These are phyloP conservation scores for Temnothorax rugatulus DNA, from an alignment of 2,888 invertebrate genomes.

Conservation along the genomic window DNA sequence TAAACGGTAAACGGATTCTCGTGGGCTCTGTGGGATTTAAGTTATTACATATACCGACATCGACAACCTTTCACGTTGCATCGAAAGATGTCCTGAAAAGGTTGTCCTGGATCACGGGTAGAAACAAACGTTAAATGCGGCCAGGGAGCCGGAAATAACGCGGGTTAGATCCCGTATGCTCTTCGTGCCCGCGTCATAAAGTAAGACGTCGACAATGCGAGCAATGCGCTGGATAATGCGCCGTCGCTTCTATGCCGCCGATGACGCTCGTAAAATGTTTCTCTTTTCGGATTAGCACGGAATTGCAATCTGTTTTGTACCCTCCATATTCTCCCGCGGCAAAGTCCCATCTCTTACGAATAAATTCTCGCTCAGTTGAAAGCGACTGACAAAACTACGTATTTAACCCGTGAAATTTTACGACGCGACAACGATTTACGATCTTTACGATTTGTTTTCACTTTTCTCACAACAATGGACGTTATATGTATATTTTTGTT, in stretches of 20 bases:
- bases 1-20: conserved; percentile 8
- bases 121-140: conserved; percentile 82
- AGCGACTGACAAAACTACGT: conserved; percentile 43
- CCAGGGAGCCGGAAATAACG: conserved; percentile 84
- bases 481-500: not conserved
- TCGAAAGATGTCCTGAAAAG: not conserved
- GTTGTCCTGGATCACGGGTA: conserved; percentile 49
- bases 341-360: conserved; percentile 24
- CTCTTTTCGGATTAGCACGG: conserved; percentile 37
- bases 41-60: conserved; percentile 44
- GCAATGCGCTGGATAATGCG: conserved; percentile 79
- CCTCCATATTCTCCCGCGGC: conserved; percentile 10
- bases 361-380: conserved; percentile 33
- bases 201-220: conserved; percentile 72
- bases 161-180: conserved; percentile 73
- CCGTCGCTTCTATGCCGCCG: conserved; percentile 40
- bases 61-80: conserved; percentile 36
- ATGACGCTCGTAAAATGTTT: conserved; percentile 62
- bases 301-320: conserved; percentile 27
- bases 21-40: conserved; percentile 6
- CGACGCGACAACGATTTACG: conserved; percentile 46
- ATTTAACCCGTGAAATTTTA: conserved; percentile 63
- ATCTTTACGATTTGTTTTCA: conserved; percentile 65
- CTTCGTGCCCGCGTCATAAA: conserved; percentile 70
- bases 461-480: not conserved